Evolutionary conservation across 2,797 vertebrate species (phyloP).

Genomic region (Phaenicophaeus curvirostris): DNA sequence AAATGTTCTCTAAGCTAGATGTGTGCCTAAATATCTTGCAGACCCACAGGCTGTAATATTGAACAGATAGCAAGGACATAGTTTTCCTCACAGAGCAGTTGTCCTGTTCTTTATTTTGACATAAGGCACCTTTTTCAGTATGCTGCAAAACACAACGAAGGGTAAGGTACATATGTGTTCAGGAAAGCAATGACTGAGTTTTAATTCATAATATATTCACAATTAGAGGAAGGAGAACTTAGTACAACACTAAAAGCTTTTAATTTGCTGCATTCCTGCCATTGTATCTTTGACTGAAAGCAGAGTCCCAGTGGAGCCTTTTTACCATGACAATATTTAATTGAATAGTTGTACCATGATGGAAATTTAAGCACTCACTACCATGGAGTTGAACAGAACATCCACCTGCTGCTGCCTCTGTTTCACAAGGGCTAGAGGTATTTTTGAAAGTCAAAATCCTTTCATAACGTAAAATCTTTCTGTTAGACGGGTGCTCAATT

Average conservation of each 20-base stretch:
- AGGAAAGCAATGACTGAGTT: neutral
- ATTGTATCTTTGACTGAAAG: neutral
- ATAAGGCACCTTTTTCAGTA: neutral
- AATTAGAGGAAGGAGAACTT: slow-evolving; percentile 52
- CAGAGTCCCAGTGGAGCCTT: neutral
- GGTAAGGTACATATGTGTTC: neutral
- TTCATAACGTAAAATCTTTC: neutral
- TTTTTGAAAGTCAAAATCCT: neutral
- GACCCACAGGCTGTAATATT: neutral
- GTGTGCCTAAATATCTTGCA: neutral
- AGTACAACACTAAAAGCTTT: neutral
- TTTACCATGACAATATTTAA: neutral
- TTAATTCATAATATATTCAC: neutral
- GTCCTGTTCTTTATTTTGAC: neutral
- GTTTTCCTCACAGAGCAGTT: neutral
- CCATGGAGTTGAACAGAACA: neutral
- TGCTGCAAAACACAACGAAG: neutral
- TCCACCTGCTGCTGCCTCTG: neutral
- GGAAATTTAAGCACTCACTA: neutral
- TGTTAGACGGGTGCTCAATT: neutral
- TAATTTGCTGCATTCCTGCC: slow-evolving; percentile 12
- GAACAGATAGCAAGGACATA: neutral
- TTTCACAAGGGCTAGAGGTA: neutral
- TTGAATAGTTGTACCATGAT: neutral
- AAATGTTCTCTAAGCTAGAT: neutral